phyloP scores from a whole-genome alignment of 1,140 invertebrate species.

The Orchesella cincta region DNA sequence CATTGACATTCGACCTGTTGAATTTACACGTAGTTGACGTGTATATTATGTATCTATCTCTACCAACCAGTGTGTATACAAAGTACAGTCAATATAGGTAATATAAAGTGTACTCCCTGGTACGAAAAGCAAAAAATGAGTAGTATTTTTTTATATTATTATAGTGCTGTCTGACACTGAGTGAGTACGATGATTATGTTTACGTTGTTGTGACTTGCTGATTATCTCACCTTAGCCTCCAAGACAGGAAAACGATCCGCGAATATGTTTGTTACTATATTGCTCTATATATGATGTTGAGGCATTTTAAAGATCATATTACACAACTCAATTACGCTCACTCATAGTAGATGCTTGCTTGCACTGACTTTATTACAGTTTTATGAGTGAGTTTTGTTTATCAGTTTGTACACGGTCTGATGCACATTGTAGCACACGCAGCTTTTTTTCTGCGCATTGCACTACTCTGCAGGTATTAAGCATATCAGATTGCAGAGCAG shows the following conservation, averaged over 20 bases:
- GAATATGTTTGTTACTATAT: constrained; percentile 3
- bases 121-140: neutral
- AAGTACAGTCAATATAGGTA: neutral
- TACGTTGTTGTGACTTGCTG: constrained; percentile 8
- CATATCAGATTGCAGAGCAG: too few species aligned
- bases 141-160: constrained; percentile 4
- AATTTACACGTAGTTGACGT: constrained; percentile 5
- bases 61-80: neutral
- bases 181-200: constrained; percentile 1
- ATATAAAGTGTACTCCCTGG: neutral
- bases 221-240: constrained; percentile 10
- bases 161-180: neutral
- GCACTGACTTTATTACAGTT: constrained; percentile 3
- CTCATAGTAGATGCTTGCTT: constrained; percentile 17
- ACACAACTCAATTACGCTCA: constrained; percentile 24
- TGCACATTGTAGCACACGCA: constrained; percentile 22
- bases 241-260: neutral
- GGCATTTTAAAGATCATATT: constrained; percentile 19
- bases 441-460: neutral
- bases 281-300: constrained; percentile 2
- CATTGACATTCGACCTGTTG: constrained; percentile 27
- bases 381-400: neutral
- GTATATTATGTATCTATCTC: too few species aligned
- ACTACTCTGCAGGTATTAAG: neutral
- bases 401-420: neutral